These are phyloP conservation scores for Muscina levida DNA, from an alignment of 2,888 invertebrate species.

Conservation along the genomic window DNA sequence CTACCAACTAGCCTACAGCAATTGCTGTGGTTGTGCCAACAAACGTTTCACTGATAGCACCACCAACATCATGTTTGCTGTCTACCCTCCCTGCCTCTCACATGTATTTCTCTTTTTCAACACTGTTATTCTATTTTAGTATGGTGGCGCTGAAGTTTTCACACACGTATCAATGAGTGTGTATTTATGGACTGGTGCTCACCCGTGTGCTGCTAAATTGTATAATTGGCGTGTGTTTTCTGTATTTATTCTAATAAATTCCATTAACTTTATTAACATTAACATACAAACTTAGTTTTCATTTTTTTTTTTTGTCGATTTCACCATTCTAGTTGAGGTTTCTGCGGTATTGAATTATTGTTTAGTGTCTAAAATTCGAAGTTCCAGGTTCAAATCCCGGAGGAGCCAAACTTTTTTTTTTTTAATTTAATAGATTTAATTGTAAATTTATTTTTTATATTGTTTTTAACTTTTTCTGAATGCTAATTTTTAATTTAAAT, in stretches of 20 bases:
- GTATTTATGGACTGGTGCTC: not conserved
- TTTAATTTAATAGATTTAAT: no score
- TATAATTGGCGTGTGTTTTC: not conserved
- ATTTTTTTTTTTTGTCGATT: no score
- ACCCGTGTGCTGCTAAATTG: no score
- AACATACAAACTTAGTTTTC: slow-evolving; percentile 12
- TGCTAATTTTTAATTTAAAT: no score
- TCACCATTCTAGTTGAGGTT: not conserved
- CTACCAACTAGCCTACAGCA: slow-evolving; percentile 12
- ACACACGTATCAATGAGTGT: not conserved
- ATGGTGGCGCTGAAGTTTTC: not conserved
- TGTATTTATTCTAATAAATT: not conserved
- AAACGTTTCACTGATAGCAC: no score
- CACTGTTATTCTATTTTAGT: not conserved
- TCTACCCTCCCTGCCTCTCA: no score
- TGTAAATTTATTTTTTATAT: no score
- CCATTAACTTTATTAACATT: slow-evolving; percentile 19
- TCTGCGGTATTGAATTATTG: not conserved
- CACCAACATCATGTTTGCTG: no score
- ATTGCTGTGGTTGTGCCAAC: no score
- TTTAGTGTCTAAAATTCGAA: no score
- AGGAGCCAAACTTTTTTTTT: slow-evolving; percentile 10
- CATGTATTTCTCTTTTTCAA: not conserved
- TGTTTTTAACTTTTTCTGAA: no score
- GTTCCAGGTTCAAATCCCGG: slow-evolving; percentile 21